Base-by-base conservation (phyloP, 2,888 invertebrate genomes). In the Spilarctia lutea region DNA sequence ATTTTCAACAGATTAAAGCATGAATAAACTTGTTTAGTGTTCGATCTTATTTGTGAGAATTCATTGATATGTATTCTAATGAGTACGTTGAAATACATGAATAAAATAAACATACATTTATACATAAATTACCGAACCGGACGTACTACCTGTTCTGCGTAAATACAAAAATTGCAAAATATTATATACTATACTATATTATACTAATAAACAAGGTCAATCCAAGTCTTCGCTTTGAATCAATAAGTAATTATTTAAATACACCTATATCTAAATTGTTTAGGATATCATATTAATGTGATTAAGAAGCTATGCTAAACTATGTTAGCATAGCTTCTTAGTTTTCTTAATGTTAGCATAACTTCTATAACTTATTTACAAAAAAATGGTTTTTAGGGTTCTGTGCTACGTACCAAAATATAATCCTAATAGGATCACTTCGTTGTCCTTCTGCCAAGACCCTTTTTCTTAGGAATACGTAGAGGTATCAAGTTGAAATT, bases 51-150 rank as follows among this genome's bases (percentile, higher is more conserved):
- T 35, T 69, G 24, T 45, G 65, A 18, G 42, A 30, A 24, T 33
- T 65, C 30, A 71, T 63, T 71, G 30, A 65, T 42, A n/a, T 48
- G 72, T 35, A 65, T 66, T 66, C 65, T 52, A 65, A 66, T 66
- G 8, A 65, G 20, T n/a, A 65, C 30, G 30, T 63, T 45, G 63
- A 71, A 63, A 42, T 30, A 63, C 13, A 63, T 71, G 39, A 27
- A 33, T 27, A 65, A 65, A 65, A 65, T 71, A 65, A 71, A 71
- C 33, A 71, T 45, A 39, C 63, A 33, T 35, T 33, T 20, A 65
- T 65, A 71, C 42, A 71, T 42, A 45, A 42, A 60, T 70, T 56
- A n/a, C 35, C 20, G 7, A 56, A 60, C 69, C 33, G 39, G 69
- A 60, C 39, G 39, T 39, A 60, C 35, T 39, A 56, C 56, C 27